Percentiles rank a stretch among this genome's conserved stretches.
Conservation (phyloP, 2,888 invertebrate species). For the Pteria penguin region DNA sequence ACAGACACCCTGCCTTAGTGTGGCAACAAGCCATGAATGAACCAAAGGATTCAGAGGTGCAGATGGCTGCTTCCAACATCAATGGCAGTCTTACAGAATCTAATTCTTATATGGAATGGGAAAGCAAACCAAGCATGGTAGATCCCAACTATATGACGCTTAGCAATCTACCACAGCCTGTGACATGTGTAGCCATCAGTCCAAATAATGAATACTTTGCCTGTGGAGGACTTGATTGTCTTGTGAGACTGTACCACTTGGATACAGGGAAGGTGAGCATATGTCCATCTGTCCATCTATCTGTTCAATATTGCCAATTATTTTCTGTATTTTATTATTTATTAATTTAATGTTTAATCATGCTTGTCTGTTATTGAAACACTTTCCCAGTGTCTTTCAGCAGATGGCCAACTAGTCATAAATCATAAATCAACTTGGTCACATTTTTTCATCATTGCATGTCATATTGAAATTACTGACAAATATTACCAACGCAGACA, state of each 20-base stretch:
- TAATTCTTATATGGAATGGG: constrained; percentile 62
- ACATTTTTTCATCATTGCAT: too few species aligned
- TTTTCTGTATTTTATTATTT: too few species aligned
- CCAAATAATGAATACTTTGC: constrained; percentile 70
- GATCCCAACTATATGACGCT: constrained; percentile 74
- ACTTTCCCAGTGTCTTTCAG: too few species aligned
- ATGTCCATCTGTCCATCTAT: too few species aligned
- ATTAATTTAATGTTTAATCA: too few species aligned
- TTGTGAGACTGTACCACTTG: constrained; percentile 73
- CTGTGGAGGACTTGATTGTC: constrained; percentile 74
- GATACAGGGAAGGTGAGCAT: constrained; percentile 72
- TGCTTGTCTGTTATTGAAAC: too few species aligned
- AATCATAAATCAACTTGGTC: too few species aligned
- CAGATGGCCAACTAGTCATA: too few species aligned
- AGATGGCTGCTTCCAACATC: constrained; percentile 13
- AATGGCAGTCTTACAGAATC: constrained; percentile 47
- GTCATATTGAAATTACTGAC: too few species aligned
- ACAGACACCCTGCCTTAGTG: constrained; percentile 74
- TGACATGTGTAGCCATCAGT: constrained; percentile 74
- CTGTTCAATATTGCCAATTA: too few species aligned
- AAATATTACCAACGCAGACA: too few species aligned
- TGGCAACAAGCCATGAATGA: constrained; percentile 78
- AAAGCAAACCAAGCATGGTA: constrained; percentile 62
- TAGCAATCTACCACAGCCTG: constrained; percentile 68
- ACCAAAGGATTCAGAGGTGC: constrained; percentile 52